phyloP scores from a whole-genome alignment of 2,113 vertebrate genomes.

The Callorhinus ursinus region DNA sequence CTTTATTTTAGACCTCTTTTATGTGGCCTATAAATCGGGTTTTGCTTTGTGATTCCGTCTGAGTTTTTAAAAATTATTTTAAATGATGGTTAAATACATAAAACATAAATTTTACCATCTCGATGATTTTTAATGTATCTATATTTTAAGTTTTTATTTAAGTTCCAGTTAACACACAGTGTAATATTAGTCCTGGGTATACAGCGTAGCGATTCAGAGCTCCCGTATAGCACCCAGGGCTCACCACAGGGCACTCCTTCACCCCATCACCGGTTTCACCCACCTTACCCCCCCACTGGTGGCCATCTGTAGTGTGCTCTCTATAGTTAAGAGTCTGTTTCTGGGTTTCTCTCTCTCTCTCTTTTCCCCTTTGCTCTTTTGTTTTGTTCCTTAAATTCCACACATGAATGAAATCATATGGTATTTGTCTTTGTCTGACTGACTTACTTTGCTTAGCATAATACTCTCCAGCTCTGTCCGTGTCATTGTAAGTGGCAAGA shows the following conservation, averaged over 20 bases:
- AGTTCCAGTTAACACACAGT: background rate
- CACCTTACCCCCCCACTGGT: background rate
- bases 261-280: background rate
- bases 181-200: background rate
- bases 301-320: too few relatives aligned
- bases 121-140: background rate
- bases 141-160: background rate
- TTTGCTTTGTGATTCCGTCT: background rate
- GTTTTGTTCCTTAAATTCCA: background rate
- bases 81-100: background rate
- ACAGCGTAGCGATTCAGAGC: background rate
- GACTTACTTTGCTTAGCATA: background rate
- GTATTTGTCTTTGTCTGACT: background rate
- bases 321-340: background rate
- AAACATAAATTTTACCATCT: background rate
- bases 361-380: background rate
- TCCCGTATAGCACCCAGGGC: background rate
- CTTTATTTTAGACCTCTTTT: background rate
- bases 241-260: background rate
- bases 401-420: background rate
- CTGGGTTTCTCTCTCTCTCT: background rate
- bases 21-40: background rate
- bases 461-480: background rate
- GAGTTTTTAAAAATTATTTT: background rate
- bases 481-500: background rate